phyloP scores from a whole-genome alignment of 2,113 vertebrate genomes.

The Phalacrocorax aristotelis region DNA sequence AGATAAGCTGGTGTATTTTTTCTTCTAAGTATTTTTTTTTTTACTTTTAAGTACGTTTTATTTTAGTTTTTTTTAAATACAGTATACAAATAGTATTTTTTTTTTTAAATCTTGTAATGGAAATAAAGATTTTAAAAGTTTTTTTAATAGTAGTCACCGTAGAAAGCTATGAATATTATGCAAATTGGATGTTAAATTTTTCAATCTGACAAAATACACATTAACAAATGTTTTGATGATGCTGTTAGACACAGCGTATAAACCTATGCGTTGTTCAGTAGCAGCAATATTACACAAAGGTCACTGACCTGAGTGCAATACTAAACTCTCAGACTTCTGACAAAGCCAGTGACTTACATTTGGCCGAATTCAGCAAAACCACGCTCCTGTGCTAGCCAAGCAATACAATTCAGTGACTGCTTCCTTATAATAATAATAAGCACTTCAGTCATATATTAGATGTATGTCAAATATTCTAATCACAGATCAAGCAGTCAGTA shows the following conservation, averaged over 20 bases:
- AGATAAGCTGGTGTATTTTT: not conserved
- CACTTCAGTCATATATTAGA: not conserved
- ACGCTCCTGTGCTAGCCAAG: not conserved
- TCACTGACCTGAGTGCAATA: not conserved
- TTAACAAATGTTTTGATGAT: not conserved
- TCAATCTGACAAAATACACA: not conserved
- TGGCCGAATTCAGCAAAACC: not conserved
- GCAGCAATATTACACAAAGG: not conserved
- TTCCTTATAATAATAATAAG: not conserved
- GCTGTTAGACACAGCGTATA: not conserved
- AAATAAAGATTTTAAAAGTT: not conserved
- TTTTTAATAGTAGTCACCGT: not conserved
- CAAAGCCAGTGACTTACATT: not conserved
- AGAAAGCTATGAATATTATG: not conserved
- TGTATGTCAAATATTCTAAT: not conserved
- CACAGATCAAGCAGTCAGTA: not conserved
- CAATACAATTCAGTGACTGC: not conserved
- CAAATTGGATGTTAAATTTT: not conserved
- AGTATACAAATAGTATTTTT: fast-evolving
- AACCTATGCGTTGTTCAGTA: not conserved
- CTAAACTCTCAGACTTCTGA: not conserved
- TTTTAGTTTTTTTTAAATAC: not conserved
- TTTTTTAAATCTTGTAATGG: fast-evolving
- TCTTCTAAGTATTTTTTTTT: not conserved
- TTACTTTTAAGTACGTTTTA: not conserved